Conservation (phyloP, 2,888 invertebrate species). For the Himalopsyche kuldschensis region DNA sequence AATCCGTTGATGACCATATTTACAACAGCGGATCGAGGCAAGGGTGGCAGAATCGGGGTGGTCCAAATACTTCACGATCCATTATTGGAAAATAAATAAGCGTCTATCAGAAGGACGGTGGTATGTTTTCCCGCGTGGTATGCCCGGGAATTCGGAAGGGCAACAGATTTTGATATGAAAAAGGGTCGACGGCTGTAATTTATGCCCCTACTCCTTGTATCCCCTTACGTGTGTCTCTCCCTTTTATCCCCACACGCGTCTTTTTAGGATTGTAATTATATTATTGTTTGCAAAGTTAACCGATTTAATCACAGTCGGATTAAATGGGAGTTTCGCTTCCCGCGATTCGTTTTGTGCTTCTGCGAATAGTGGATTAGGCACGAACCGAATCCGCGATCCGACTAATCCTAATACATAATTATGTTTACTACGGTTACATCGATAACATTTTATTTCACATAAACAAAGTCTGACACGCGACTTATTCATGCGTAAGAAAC, state of each 20-base stretch:
- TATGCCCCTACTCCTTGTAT: conserved; percentile 20
- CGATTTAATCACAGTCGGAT: background rate
- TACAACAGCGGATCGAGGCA: background rate
- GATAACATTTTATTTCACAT: background rate
- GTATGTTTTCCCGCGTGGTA: conserved; percentile 20
- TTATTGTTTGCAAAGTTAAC: background rate
- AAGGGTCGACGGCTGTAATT: conserved; percentile 34
- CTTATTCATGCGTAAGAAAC: background rate
- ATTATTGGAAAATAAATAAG: conserved; percentile 36
- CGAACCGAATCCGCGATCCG: background rate
- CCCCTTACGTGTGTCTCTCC: background rate
- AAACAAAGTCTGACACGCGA: background rate
- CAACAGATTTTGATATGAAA: conserved; percentile 35
- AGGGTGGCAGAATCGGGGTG: background rate
- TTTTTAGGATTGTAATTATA: conserved; percentile 10
- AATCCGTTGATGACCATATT: background rate
- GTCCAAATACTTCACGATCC: conserved; percentile 30
- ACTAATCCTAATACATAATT: background rate
- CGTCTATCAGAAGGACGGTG: conserved; percentile 19
- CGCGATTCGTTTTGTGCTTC: background rate
- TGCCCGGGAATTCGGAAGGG: conserved; percentile 20
- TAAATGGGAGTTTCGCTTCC: background rate
- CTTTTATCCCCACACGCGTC: background rate
- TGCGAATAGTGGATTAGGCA: background rate
- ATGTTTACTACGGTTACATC: background rate